Evolutionary conservation across 1,140 invertebrate genomes (phyloP), one percentile per base, ranked within the genome.

Genomic region (Cheumatopsyche charites): DNA sequence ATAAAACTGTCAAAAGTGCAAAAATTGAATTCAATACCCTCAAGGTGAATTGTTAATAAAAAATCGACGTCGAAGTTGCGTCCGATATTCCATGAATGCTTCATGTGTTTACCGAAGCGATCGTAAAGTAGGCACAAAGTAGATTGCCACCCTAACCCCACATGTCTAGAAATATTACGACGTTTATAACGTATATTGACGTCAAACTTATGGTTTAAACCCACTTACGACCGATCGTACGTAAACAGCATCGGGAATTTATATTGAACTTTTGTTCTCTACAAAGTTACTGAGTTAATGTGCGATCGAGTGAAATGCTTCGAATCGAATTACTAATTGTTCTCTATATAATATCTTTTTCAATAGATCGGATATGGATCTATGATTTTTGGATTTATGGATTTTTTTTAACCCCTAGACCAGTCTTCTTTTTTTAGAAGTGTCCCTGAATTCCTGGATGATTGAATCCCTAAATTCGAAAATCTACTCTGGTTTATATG

Each of bases 141-240:
- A 25, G 55, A 58, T 58, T 58, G 47, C 47, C 47, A 52, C 47
- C 47, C 47, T 17, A 13, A 6, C 47, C 47, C 47, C 47, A 9
- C 9, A 9, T 36, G 29, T 36, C 19, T 52, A 52, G 15, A 17
- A 52, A 52, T 52, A 52, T 52, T 52, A 52, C 15, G 15, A 19
- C 47, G 9, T 9, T 9, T 17, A 52, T 52, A 52, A 52, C 47
- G n/a, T 52, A 52, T 52, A 52, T 17, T 52, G 47, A 52, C 47
- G 15, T 52, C 47, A 52, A 19, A 11, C n/a, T 52, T 52, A 15
- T 17, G 19, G 29, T 36, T 36, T 36, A 36, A 36, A 36, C 29
- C 9, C 29, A 61, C 55, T 61, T 19, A 5, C 13, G 13, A 3
- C 45, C 13, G 13, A 19, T 49, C 13, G 17, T 5, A 13, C 4